Evolutionary conservation across 2,888 invertebrate species (phyloP), one percentile per base, ranked within the genome.

Genomic region (Rhagium mordax): DNA sequence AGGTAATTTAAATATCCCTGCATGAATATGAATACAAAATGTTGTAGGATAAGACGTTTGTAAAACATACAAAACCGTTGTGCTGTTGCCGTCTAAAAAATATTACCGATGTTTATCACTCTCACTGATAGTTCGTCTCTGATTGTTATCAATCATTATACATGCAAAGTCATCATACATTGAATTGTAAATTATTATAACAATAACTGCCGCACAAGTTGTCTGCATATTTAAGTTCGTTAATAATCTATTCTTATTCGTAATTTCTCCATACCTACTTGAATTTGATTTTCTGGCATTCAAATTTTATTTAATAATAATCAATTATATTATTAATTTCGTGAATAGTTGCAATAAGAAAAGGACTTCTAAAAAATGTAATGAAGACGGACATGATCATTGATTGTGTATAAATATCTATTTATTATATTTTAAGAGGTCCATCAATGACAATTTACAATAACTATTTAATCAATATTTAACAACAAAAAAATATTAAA

Each of bases 131-230:
- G 68, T 62, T 69, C 64, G 68, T 74, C 65, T 68, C 71, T 73
- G 84, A 84, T 84, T 78, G 77, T 78, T 82, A 84, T 84, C 84
- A 81, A 79, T 79, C 82, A 83, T 81, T 84, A 84, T 83, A 84
- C 81, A 84, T 85, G 85, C 84, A 79, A 78, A 85, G 84, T 85
- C 85, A 85, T 84, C 82, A 78, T 76, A 79, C 82, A 85, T 85
- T 85, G 85, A 85, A 85, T 85, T 85, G 85, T 85, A 85, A 85
- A 85, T 85, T 82, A 83, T 82, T 84, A 75, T 78, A 80, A 84
- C 84, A 80, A 82, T 81, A 74, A 78, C 81, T 82, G 78, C 80
- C 82, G 80, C 83, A 82, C 84, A 83, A 82, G 83, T 84, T 79
- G 84, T 79, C 80, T 81, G 81, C 78, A 84, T 84, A 82, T 83